Base-by-base conservation (phyloP, 2,888 invertebrate genomes). In the Fragum sueziense region DNA sequence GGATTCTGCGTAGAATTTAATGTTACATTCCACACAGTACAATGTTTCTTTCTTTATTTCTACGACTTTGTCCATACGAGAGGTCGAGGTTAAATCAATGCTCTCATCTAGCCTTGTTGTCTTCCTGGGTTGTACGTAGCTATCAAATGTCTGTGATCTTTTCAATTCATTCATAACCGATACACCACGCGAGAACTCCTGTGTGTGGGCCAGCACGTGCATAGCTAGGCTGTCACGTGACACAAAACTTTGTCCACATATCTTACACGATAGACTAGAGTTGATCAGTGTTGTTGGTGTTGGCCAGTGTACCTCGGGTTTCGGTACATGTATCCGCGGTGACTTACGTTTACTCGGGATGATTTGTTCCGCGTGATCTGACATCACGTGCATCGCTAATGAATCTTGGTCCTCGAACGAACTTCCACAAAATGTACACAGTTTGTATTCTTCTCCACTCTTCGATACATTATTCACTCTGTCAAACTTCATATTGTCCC, bases 311-410 rank as follows among this genome's bases (percentile, higher is more conserved):
- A 33, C n/a, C 25, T 54, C 54, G 17, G 52, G 31, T 70, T 70
- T 70, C 11, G 70, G 31, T 52, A 33, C n/a, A 25, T 54, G 52
- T 2, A 70, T 25, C 22, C 47, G 27, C 9, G 33, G 11, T 17
- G 29, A 29, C 17, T 68, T 72, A 20, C 59, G 51, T 37, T 73
- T 73, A 22, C 47, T 69, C 1, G 73, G 62, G 20, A 70, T 68
- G 68, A 84, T 84, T 57, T 81, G 74, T 22, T 75, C 70, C 3
- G 86, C 73, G 51, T 87, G 87, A 22, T 80, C 76, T 0, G 87
- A 89, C 91, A 92, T 90, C 82, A 92, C 89, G 76, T 92, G 92
- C 91, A 92, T 91, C 6, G 92, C 92, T 57, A 92, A 80, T 0
- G 91, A 82, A 77, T 92, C 92, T 62, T 91, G 88, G 71, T 88